phyloP scores from a whole-genome alignment of 2,113 vertebrate genomes.

The Scolopax mira region DNA sequence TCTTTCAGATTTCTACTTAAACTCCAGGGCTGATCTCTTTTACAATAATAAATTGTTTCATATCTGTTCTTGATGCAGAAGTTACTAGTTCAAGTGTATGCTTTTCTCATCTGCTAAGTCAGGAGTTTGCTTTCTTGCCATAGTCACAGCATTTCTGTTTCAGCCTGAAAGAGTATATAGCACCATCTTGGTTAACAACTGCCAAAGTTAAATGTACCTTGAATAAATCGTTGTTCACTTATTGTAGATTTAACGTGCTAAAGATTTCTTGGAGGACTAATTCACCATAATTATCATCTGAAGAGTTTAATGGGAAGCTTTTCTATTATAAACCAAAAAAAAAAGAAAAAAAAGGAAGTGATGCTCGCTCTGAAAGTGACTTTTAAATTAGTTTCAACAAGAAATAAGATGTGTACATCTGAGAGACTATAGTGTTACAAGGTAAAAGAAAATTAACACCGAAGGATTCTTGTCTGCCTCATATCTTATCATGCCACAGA shows the following conservation, averaged over 20 bases:
- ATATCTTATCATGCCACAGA: background rate
- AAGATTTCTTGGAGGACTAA: background rate
- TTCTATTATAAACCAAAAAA: background rate
- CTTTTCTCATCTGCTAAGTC: background rate
- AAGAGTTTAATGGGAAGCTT: background rate
- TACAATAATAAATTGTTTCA: background rate
- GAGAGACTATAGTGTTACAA: background rate
- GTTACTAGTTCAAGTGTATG: background rate
- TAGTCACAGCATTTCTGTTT: background rate
- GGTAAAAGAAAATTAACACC: background rate
- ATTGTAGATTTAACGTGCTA: background rate
- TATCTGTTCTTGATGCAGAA: background rate
- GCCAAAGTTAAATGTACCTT: background rate
- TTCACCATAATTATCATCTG: background rate
- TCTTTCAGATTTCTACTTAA: background rate
- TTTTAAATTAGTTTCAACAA: background rate
- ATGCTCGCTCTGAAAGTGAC: background rate
- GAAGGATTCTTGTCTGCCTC: background rate
- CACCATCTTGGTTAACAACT: background rate
- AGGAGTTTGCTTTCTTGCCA: background rate
- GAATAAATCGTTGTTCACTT: background rate
- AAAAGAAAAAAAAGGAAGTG: background rate
- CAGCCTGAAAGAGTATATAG: background rate
- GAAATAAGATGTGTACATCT: background rate
- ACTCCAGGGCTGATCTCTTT: background rate